Percentiles rank a stretch among this genome's conserved stretches.
Conservation (phyloP, 2,888 invertebrate species). For the Eretmocerus hayati region DNA sequence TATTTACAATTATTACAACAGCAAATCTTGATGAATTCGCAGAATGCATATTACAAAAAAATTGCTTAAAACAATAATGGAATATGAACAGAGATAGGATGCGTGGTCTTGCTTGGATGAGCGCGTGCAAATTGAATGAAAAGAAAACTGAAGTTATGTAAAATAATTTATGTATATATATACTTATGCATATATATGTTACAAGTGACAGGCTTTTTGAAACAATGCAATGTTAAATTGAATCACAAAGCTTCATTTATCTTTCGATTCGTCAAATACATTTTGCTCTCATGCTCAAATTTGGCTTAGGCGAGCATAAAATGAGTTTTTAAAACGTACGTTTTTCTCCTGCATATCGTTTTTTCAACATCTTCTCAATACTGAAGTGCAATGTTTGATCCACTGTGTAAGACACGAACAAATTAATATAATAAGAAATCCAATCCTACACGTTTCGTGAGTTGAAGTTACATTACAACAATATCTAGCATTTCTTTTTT, state of each 20-base stretch:
- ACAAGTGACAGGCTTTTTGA: slow-evolving; percentile 33
- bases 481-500: slow-evolving; percentile 9
- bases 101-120: slow-evolving; percentile 2
- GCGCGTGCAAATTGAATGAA: slow-evolving; percentile 23
- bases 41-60: too few species aligned
- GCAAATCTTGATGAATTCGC: background rate
- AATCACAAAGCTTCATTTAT: slow-evolving; percentile 17
- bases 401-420: too few species aligned
- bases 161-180: slow-evolving; percentile 40
- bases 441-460: too few species aligned
- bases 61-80: background rate
- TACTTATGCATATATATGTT: slow-evolving; percentile 31
- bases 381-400: slow-evolving; percentile 21
- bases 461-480: slow-evolving; percentile 16
- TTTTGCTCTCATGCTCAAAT: too few species aligned
- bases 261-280: too few species aligned
- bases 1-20: slow-evolving; percentile 1
- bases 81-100: slow-evolving; percentile 5
- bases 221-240: slow-evolving; percentile 15
- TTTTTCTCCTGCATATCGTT: too few species aligned
- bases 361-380: slow-evolving; percentile 18
- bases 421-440: too few species aligned
- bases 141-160: slow-evolving; percentile 34
- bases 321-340: too few species aligned
- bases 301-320: too few species aligned